Evolutionary conservation across 2,888 invertebrate genomes (phyloP), one percentile per base, ranked within the genome.

Genomic region (Ethmia dodecea): DNA sequence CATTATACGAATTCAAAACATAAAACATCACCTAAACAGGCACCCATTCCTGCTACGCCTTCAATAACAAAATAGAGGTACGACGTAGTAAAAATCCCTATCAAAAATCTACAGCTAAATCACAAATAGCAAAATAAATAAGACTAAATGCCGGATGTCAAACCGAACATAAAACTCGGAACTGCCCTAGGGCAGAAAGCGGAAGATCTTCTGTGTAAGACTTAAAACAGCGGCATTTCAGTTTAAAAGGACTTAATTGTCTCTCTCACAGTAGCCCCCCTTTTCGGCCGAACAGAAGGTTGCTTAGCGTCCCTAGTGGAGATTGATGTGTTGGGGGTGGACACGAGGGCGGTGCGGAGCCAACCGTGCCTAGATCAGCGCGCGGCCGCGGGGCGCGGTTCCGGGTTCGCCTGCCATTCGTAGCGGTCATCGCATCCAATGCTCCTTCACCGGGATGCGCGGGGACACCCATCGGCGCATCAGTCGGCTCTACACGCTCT

Each of bases 241-340:
- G n/a, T n/a, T n/a, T n/a, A n/a, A n/a, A n/a, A n/a, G n/a, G n/a
- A n/a, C n/a, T n/a, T n/a, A n/a, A n/a, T n/a, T 27, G 33, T 26
- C 43, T 33, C 37, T 40, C 44, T 57, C 69, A 84, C 42, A 94
- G 89, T 54, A 94, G 88, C 33, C 95, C 95, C 32, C 95, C 95
- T 63, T 95, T 95, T 43, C 95, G 88, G 22, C 95, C 95, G 73
- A 95, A 95, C 32, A 95, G 83, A 55, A 94, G 79, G 38, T 93
- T 91, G 76, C 93, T 93, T 45, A 94, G 89, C 28, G 93, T 93
- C 37, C 94, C 94, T 20, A 94, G 87, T 32, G 91, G 55, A 70
- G 76, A 61, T 40, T 71, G 54, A 55, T 74, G 45, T 29, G 53
- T 49, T 47, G 71, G 64, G 43, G 63, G 62, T 43, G 72, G 51